Base-by-base conservation (phyloP, 2,113 vertebrate species). In the Ceyx margarethae region DNA sequence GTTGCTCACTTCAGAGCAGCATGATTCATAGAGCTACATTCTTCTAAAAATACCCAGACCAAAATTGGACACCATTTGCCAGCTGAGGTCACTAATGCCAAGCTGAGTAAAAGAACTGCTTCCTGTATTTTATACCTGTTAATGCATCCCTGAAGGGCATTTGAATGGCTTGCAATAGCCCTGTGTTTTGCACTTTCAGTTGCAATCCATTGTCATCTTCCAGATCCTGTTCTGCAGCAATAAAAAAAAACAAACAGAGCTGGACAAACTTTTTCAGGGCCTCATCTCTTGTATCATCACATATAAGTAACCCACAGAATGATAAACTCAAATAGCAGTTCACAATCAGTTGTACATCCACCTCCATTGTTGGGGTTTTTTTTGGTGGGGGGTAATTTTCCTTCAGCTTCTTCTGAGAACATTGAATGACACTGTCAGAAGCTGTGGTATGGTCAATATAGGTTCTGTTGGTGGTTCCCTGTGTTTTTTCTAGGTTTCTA, bases 21-120 rank as follows among this genome's bases (percentile, higher is more conserved):
- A 1, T 82, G 90, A 91, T 88, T 85, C 80, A 85, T 11, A 79
- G 74, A 84, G 43, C 28, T 76, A 46, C 33, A 29, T 64, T 56
- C 46, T 71, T 74, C 87, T 90, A 80, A 94, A 95, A 95, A 80
- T 76, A 90, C 46, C 19, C 16, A 56, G 22, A 22, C 56, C 56
- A 13, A 81, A 89, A 91, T 79, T 14, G 84, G 89, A 50, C 67
- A 57, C 20, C 20, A n/a, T 53, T 82, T 89, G 75, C 40, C 45
- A 91, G 29, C 22, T 82, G 64, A 80, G 81, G 85, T 85, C 75
- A 91, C 35, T 65, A 67, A 51, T 54, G 43, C 26, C 79, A 87
- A 75, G 60, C 16, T 7, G 6, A 89, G 51, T 37, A 73, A 72
- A 92, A 81, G 45, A 87, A 80, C 13, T 2, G 4, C 50, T 82